phyloP scores from a whole-genome alignment of 1,140 invertebrate species.

The Parapsyche elsis region DNA sequence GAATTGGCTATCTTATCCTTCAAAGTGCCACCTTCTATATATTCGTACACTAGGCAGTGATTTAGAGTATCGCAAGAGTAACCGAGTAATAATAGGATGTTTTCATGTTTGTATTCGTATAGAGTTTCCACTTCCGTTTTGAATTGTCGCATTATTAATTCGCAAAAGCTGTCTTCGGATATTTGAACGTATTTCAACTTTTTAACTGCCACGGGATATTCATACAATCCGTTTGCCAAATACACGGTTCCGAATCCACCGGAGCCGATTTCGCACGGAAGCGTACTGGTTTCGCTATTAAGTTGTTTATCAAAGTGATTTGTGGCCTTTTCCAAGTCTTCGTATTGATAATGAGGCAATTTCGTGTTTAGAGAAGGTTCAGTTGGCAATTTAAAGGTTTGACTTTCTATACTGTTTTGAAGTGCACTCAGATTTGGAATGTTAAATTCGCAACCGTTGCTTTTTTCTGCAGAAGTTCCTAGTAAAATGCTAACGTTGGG shows the following conservation, averaged over 20 bases:
- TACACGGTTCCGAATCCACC: conserved; percentile 80
- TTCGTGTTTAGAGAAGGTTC: conserved; percentile 58
- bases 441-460: conserved; percentile 6
- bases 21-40: conserved; percentile 76
- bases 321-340: conserved; percentile 61
- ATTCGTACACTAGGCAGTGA: conserved; percentile 77
- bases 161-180: conserved; percentile 61
- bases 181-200: conserved; percentile 65
- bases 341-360: conserved; percentile 62
- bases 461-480: conserved; percentile 41
- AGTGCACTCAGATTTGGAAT: conserved; percentile 46
- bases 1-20: conserved; percentile 69
- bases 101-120: conserved; percentile 72
- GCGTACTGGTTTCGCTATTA: conserved; percentile 40
- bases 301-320: conserved; percentile 59
- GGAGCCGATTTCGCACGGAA: conserved; percentile 68
- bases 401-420: conserved; percentile 15
- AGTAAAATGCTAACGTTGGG: conserved; percentile 40
- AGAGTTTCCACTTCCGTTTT: conserved; percentile 73
- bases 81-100: conserved; percentile 75
- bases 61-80: conserved; percentile 73
- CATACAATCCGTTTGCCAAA: conserved; percentile 65
- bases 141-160: conserved; percentile 70
- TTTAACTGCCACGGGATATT: conserved; percentile 73
- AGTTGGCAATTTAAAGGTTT: conserved; percentile 57